Evolutionary conservation across 2,888 invertebrate genomes (phyloP).

Genomic region (Drosophila incognita): DNA sequence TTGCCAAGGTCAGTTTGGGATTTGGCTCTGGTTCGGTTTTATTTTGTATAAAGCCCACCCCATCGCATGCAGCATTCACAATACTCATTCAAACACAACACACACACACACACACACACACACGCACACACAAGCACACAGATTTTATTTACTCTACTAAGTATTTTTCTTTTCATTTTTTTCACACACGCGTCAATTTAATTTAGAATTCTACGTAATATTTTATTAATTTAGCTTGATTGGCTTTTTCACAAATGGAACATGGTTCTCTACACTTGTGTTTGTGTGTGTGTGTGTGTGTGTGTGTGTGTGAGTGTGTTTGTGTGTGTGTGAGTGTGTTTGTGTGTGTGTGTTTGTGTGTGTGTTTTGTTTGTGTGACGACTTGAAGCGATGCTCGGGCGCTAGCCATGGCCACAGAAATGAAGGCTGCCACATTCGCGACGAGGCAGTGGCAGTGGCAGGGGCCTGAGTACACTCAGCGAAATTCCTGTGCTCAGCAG

Average conservation of each 20-base stretch:
- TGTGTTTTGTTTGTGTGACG: slow-evolving; percentile 8
- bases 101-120: neutral
- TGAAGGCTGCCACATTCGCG: slow-evolving; percentile 8
- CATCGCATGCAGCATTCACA: neutral
- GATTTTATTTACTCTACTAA: slow-evolving; percentile 19
- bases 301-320: neutral
- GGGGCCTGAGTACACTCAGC: slow-evolving; percentile 1
- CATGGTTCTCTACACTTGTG: slow-evolving; percentile 14
- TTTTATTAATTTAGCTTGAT: slow-evolving; percentile 80
- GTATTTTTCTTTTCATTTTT: slow-evolving; percentile 30
- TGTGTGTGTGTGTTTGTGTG: neutral
- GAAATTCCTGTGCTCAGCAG: neutral
- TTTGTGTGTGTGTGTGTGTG: neutral
- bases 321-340: neutral
- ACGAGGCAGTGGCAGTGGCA: neutral
- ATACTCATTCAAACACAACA: neutral
- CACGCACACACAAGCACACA: neutral
- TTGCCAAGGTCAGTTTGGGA: neutral
- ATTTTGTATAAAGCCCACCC: neutral
- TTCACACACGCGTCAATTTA: slow-evolving; percentile 78
- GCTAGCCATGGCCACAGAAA: slow-evolving; percentile 4
- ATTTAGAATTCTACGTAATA: slow-evolving; percentile 79
- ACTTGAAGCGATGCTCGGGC: slow-evolving; percentile 24
- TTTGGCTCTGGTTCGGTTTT: neutral
- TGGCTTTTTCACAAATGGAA: slow-evolving; percentile 77